Percentiles rank a stretch among this genome's conserved stretches.
Conservation (phyloP, 2,797 vertebrate species). For the Synanceia verrucosa region DNA sequence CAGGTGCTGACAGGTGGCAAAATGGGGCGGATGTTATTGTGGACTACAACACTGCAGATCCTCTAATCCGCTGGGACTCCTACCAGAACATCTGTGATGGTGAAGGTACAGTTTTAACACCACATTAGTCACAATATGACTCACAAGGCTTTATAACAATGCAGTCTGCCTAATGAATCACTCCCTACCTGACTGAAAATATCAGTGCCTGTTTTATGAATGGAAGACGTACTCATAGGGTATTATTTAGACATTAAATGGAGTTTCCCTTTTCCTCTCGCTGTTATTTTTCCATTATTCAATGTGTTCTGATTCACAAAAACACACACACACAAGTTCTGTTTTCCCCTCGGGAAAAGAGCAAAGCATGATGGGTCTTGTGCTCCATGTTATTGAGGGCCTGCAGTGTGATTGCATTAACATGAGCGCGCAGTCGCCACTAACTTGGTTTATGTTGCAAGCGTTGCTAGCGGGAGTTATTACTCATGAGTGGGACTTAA, state of each 20-base stretch:
- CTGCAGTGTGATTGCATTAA: constrained; percentile 47
- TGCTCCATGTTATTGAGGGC: constrained; percentile 5
- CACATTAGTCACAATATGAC: constrained; percentile 29
- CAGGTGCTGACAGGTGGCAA: constrained; percentile 83
- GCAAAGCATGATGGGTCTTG: not conserved
- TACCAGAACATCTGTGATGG: constrained; percentile 91
- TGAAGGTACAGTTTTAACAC: constrained; percentile 83
- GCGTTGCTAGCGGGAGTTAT: constrained; percentile 21
- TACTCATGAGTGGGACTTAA: constrained; percentile 15
- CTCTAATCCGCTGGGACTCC: constrained; percentile 93
- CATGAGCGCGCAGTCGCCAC: constrained; percentile 29
- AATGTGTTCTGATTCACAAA: not conserved
- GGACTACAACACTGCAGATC: constrained; percentile 91
- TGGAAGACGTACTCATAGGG: not conserved
- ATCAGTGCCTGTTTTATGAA: constrained; percentile 20
- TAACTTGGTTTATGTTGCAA: constrained; percentile 25
- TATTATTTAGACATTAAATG: not conserved
- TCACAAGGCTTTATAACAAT: not conserved
- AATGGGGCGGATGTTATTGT: constrained; percentile 87
- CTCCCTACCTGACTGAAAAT: no score
- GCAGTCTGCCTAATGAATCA: constrained; percentile 13
- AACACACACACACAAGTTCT: not conserved
- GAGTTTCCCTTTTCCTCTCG: not conserved
- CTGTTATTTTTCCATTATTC: not conserved
- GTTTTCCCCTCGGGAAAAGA: constrained; percentile 10